Conservation (phyloP, 1,140 invertebrate species). For the Nymphalis io region DNA sequence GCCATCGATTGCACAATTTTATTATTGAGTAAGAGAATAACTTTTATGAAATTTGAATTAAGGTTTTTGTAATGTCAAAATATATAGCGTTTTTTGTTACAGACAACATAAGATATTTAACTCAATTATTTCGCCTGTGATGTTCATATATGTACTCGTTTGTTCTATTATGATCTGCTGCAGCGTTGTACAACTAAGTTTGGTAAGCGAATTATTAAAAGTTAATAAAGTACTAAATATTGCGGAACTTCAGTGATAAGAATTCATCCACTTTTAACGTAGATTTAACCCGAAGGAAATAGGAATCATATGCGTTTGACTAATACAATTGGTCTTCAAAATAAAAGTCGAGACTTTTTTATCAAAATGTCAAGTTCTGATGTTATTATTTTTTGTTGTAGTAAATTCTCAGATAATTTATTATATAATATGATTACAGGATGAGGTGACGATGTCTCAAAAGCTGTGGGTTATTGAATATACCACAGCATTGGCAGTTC, state of each 20-base stretch:
- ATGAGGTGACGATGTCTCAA: conserved; percentile 39
- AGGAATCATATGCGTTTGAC: no score
- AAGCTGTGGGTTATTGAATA: conserved; percentile 51
- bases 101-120: conserved; percentile 48
- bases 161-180: conserved; percentile 57
- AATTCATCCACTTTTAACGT: no score
- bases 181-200: conserved; percentile 49
- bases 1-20: conserved; percentile 57
- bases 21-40: conserved; percentile 48
- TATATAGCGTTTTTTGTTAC: conserved; percentile 18
- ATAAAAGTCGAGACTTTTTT: no score
- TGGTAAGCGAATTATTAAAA: conserved; percentile 44
- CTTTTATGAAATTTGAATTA: not conserved
- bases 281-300: no score
- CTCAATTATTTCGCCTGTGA: conserved; percentile 45
- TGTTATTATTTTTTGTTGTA: not conserved
- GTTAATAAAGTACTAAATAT: not conserved
- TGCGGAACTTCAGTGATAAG: not conserved
- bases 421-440: conserved; percentile 30
- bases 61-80: not conserved
- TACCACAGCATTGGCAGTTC: conserved; percentile 39
- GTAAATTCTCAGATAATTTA: not conserved
- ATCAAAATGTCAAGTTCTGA: no score
- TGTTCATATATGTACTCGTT: conserved; percentile 54
- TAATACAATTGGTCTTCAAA: no score